Evolutionary conservation across 2,113 vertebrate species (phyloP).

Genomic region (Oryzias woworae): DNA sequence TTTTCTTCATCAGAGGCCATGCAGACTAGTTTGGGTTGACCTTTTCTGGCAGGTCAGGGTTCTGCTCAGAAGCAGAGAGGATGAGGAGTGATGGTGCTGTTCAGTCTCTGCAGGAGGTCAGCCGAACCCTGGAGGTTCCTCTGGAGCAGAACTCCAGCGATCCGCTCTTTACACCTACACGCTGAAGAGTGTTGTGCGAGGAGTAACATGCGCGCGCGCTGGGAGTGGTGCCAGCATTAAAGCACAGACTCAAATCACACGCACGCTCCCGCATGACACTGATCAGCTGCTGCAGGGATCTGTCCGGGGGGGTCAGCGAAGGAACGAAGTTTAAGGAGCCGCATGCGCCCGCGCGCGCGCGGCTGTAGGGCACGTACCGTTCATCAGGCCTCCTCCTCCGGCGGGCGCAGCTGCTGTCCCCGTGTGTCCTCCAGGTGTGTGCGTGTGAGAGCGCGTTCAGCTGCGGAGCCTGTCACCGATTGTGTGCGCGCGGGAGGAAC

Average conservation of each 20-base stretch:
- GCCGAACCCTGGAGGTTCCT: no score
- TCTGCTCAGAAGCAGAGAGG: no score
- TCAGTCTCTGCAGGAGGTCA: no score
- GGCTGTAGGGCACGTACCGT: constrained; percentile 36
- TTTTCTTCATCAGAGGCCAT: no score
- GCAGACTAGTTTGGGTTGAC: no score
- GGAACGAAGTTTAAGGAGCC: constrained; percentile 1
- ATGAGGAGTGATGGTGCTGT: no score
- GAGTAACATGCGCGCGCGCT: constrained; percentile 21
- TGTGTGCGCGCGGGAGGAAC: not conserved
- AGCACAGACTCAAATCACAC: not conserved
- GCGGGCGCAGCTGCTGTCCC: constrained; percentile 10
- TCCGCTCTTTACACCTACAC: not conserved
- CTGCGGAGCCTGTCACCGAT: not conserved
- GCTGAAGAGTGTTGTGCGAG: constrained; percentile 6
- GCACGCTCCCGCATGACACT: constrained; percentile 7
- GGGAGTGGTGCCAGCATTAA: constrained; percentile 47
- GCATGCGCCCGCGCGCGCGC: not conserved
- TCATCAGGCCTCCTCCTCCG: constrained; percentile 47
- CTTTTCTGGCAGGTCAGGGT: no score
- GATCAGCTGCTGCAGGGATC: constrained; percentile 5
- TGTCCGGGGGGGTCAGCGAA: constrained; percentile 11
- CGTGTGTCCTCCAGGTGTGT: constrained; percentile 8
- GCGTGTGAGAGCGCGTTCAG: not conserved
- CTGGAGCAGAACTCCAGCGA: not conserved